Percentiles rank a stretch among this genome's conserved stretches.
Evolutionary conservation across 1,140 invertebrate species (phyloP).

Genomic region (Cydia pomonella): DNA sequence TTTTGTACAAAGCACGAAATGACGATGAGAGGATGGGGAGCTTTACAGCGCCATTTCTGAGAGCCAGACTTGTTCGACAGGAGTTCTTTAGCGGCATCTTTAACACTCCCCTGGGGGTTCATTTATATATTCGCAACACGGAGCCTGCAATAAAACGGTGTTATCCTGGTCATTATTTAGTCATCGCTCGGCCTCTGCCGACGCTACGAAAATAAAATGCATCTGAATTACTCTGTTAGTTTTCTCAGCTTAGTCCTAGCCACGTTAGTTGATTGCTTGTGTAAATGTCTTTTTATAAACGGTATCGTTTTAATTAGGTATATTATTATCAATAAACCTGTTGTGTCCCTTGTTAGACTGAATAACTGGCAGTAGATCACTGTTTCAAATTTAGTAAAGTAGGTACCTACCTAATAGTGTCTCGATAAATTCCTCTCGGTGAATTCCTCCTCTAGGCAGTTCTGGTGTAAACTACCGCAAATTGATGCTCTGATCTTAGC

Average conservation of each 20-base stretch:
- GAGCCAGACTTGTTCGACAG: slow-evolving; percentile 73
- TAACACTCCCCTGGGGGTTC: slow-evolving; percentile 77
- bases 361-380: background rate
- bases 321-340: background rate
- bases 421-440: slow-evolving; percentile 23
- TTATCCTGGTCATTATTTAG: slow-evolving; percentile 79
- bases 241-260: slow-evolving; percentile 53
- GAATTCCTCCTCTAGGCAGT: background rate
- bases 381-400: slow-evolving; percentile 4
- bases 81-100: slow-evolving; percentile 76
- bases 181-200: slow-evolving; percentile 68
- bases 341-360: background rate
- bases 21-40: slow-evolving; percentile 68
- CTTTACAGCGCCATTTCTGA: slow-evolving; percentile 74
- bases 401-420: slow-evolving; percentile 12
- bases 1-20: slow-evolving; percentile 62
- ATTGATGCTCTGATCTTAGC: slow-evolving; percentile 32
- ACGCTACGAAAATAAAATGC: slow-evolving; percentile 70
- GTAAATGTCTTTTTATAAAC: slow-evolving; percentile 29
- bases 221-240: slow-evolving; percentile 61
- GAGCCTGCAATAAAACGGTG: slow-evolving; percentile 76
- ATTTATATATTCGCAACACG: slow-evolving; percentile 80
- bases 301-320: slow-evolving; percentile 1
- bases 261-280: slow-evolving; percentile 28
- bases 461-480: slow-evolving; percentile 24